Percentiles rank a stretch among this genome's conserved stretches.
These are phyloP conservation scores for Oscheius sp. DNA, from an alignment of 2,888 invertebrate species.

Conservation along the genomic window DNA sequence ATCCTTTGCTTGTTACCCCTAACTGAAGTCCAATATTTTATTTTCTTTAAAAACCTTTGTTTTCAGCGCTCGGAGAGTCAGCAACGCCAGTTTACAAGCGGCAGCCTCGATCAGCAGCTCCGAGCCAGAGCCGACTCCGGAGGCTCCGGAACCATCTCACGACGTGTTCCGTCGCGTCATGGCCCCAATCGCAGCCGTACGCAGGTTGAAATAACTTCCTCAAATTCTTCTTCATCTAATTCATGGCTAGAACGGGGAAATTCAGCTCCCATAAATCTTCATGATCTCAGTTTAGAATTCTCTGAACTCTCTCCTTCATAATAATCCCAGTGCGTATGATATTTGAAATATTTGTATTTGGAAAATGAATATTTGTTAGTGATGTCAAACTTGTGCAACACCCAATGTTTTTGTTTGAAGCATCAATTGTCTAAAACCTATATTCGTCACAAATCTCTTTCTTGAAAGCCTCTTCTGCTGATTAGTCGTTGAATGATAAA, in stretches of 20 bases:
- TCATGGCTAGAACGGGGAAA: constrained; percentile 15
- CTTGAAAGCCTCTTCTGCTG: too few species aligned
- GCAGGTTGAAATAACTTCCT: constrained; percentile 21
- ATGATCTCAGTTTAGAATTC: constrained; percentile 16
- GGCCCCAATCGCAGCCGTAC: constrained; percentile 27
- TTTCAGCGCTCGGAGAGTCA: neutral
- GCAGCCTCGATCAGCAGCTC: neutral
- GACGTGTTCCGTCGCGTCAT: constrained; percentile 21
- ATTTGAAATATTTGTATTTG: too few species aligned
- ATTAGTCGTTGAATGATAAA: too few species aligned
- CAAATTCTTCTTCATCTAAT: neutral
- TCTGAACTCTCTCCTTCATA: neutral
- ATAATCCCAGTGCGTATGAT: too few species aligned
- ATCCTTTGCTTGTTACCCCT: neutral
- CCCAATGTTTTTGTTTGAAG: too few species aligned
- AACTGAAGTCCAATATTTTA: neutral
- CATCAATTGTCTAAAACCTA: too few species aligned
- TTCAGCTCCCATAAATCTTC: constrained; percentile 20
- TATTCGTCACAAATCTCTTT: too few species aligned
- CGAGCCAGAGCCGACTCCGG: constrained; percentile 12
- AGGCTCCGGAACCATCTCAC: neutral
- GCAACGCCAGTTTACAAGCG: neutral
- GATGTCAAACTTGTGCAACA: too few species aligned
- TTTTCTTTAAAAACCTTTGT: neutral
- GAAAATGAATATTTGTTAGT: too few species aligned